Conservation (phyloP, 2,888 invertebrate species). For the Drosophila mettleri region DNA sequence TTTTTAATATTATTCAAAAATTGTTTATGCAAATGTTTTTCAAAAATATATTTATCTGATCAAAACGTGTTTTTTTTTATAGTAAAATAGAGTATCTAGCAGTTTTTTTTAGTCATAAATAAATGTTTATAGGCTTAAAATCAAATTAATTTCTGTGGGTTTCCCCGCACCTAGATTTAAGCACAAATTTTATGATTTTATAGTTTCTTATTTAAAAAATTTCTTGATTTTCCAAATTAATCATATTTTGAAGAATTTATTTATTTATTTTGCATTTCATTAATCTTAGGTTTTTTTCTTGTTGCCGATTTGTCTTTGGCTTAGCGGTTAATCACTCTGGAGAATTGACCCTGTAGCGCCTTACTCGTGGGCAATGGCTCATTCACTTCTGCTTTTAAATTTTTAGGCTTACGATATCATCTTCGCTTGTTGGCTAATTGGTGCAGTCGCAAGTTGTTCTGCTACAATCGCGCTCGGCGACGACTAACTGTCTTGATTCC, state of each 20-base stretch:
- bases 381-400: conserved; percentile 49
- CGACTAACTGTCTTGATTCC: conserved; percentile 46
- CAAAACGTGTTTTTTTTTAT: not conserved
- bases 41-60: not conserved
- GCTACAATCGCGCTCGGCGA: conserved; percentile 37
- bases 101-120: too few relatives aligned
- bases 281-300: conserved; percentile 1
- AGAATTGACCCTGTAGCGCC: conserved; percentile 40
- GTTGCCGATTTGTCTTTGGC: conserved; percentile 32
- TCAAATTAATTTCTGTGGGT: not conserved
- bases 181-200: conserved; percentile 7
- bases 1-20: too few relatives aligned
- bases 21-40: too few relatives aligned
- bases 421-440: conserved; percentile 33
- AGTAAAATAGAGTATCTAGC: not conserved
- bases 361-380: conserved; percentile 27
- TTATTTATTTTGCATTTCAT: not conserved
- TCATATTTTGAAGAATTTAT: conserved; percentile 12
- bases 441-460: conserved; percentile 41
- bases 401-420: conserved; percentile 30
- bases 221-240: conserved; percentile 9
- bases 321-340: conserved; percentile 49
- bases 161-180: not conserved
- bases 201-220: conserved; percentile 14
- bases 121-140: not conserved